Base-by-base conservation (phyloP, 2,113 vertebrate genomes). In the Tyto alba region DNA sequence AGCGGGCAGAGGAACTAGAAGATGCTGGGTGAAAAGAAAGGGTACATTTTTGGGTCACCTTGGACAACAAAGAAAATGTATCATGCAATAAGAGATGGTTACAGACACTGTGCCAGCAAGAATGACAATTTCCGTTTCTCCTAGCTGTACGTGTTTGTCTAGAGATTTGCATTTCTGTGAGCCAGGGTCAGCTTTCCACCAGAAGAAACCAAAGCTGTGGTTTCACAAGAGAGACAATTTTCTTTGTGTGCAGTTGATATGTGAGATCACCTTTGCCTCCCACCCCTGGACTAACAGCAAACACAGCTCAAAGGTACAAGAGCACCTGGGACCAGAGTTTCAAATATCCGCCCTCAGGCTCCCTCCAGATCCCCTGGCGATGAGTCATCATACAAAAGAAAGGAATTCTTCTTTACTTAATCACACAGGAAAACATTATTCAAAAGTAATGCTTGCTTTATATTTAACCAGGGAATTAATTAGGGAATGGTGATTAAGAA, bases 391-490 rank as follows among this genome's bases (percentile, higher is more conserved):
- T 60, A 48, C 94, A 94, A 96, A 97, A 81, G 89, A 97, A 98
- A 95, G 94, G 96, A 96, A 98, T 97, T 97, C 81, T 85, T 97
- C 91, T 93, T 97, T 97, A 85, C 74, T 95, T 95, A 96, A 85
- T 97, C 95, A 95, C 84, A 95, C 96, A 98, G 97, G 95, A 97
- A 97, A 97, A 96, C 95, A 97, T 98, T 96, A 98, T 77, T 98
- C 97, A 98, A 95, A 85, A 81, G 56, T 97, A 98, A 98, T 94
- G 95, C 88, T 94, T 53, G 78, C 72, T 98, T 98, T 97, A 98
- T 97, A 97, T 97, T 98, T 98, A 98, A 98, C 97, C 92, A 97
- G 95, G 97, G 97, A 97, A 98, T 97, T 98, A 98, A 98, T 98
- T 98, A 97, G 76, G 71, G 88, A 85, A 97, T 75, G 95, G 97